phyloP scores from a whole-genome alignment of 2,113 vertebrate species.

The Campylorhamphus procurvoides region DNA sequence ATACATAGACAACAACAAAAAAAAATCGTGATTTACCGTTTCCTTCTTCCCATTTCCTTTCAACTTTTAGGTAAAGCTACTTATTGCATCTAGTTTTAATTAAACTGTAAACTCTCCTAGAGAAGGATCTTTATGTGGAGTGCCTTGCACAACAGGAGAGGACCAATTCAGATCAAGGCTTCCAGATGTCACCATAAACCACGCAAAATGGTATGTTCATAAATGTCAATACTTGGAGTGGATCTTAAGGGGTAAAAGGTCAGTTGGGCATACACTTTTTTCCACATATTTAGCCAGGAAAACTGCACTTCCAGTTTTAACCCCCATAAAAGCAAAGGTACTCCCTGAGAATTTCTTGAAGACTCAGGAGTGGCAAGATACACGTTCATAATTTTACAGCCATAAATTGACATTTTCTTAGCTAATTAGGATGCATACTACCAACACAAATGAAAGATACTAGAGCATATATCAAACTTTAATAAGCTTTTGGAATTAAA shows the following conservation, averaged over 20 bases:
- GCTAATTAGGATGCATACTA: conserved; percentile 21
- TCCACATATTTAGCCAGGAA: neutral
- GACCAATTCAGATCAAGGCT: neutral
- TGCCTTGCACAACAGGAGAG: neutral
- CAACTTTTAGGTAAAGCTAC: neutral
- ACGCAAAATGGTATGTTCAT: neutral
- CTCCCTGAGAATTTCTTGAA: neutral
- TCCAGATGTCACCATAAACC: neutral
- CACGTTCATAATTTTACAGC: neutral
- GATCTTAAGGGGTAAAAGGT: neutral
- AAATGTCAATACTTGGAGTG: neutral
- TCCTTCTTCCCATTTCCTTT: neutral
- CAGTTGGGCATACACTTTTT: neutral
- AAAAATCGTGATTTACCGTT: accelerated
- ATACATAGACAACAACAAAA: neutral
- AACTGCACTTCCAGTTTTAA: neutral
- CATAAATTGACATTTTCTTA: neutral
- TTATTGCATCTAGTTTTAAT: neutral
- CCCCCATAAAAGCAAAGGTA: neutral
- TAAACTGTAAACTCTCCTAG: neutral
- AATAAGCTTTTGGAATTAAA: conserved; percentile 53
- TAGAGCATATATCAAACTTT: neutral
- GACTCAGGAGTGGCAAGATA: neutral
- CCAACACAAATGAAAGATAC: neutral
- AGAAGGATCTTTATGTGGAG: neutral